phyloP scores from a whole-genome alignment of 2,113 vertebrate species.

The Acanthisitta chloris region DNA sequence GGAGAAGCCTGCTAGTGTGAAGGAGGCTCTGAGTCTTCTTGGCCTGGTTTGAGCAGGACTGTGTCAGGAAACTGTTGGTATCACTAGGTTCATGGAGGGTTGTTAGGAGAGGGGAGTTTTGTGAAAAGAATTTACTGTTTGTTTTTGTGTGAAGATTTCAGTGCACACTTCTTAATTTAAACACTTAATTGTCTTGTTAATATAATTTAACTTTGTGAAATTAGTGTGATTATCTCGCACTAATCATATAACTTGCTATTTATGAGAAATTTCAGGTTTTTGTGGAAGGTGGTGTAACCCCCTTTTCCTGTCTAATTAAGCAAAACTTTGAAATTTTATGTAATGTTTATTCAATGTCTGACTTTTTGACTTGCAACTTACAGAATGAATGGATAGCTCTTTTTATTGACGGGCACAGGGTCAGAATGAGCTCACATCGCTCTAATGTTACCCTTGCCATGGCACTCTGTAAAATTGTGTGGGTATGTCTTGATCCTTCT shows the following conservation, averaged over 20 bases:
- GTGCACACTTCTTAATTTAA: neutral
- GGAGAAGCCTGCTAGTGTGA: neutral
- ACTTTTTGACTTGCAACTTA: neutral
- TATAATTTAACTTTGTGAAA: neutral
- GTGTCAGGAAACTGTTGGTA: neutral
- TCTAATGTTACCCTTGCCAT: neutral
- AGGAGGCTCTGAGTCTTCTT: neutral
- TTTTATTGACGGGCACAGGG: neutral
- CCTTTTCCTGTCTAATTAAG: neutral
- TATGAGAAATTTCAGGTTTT: neutral
- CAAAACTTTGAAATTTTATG: neutral
- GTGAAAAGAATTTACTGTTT: neutral
- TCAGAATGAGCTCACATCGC: neutral
- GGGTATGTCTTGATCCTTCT: neutral
- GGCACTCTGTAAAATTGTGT: neutral
- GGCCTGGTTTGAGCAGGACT: neutral
- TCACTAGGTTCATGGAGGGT: accelerated
- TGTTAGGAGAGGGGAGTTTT: neutral
- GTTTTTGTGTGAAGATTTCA: neutral
- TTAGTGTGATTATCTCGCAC: neutral
- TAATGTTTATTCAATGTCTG: neutral
- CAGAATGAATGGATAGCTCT: neutral
- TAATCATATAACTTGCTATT: neutral
- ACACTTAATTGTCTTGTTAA: neutral
- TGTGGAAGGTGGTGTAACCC: neutral